phyloP scores from a whole-genome alignment of 1,140 invertebrate species.

The Cotesia typhae region DNA sequence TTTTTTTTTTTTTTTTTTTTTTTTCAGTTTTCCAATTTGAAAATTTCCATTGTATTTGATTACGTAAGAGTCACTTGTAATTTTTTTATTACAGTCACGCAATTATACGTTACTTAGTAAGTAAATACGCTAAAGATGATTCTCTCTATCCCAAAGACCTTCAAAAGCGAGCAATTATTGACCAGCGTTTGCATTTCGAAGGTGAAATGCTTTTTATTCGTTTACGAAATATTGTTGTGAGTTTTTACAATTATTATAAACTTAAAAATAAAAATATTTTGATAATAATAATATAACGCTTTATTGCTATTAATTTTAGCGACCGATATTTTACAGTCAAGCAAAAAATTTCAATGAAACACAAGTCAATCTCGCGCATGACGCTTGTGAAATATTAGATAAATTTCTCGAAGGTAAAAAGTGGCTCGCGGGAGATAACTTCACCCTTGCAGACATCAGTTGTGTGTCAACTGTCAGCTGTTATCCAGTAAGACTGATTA shows the following conservation, averaged over 20 bases:
- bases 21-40: no score
- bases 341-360: no score
- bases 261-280: background rate
- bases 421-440: conserved; percentile 26
- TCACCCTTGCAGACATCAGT: conserved; percentile 29
- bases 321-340: no score
- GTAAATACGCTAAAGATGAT: background rate
- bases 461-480: background rate
- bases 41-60: no score
- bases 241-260: background rate
- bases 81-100: background rate
- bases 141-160: background rate
- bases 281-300: no score
- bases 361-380: conserved; percentile 67
- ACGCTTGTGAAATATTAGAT: conserved; percentile 11
- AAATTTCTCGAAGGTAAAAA: conserved; percentile 26
- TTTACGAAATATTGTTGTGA: no score
- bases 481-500: background rate
- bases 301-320: no score
- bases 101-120: background rate
- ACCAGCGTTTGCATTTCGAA: background rate
- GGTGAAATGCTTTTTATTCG: background rate
- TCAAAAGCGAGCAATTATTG: background rate
- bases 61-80: no score
- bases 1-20: no score